phyloP scores from a whole-genome alignment of 2,888 invertebrate species.

The Cosmorhoe ocellata region DNA sequence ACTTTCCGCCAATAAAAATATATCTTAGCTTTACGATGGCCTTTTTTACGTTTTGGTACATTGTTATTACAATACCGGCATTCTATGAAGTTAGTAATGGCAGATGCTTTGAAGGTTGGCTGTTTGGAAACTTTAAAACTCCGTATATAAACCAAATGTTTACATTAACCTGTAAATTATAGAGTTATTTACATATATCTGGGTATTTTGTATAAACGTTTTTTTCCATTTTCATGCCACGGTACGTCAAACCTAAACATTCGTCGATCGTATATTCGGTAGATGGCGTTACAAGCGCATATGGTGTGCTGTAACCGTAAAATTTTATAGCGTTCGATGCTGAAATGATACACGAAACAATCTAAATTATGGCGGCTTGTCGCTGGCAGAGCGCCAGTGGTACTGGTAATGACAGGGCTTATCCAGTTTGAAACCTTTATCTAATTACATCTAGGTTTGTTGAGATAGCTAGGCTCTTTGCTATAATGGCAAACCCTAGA shows the following conservation, averaged over 20 bases:
- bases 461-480: conserved; percentile 12
- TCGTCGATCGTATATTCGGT: conserved; percentile 39
- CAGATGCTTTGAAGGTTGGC: background rate
- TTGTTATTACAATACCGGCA: conserved; percentile 24
- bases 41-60: conserved; percentile 30
- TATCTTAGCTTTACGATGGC: conserved; percentile 32
- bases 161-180: too few species aligned
- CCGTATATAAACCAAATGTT: too few species aligned
- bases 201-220: too few species aligned
- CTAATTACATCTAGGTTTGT: conserved; percentile 46
- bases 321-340: conserved; percentile 79
- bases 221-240: too few species aligned
- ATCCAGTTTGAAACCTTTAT: conserved; percentile 68
- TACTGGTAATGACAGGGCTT: conserved; percentile 69
- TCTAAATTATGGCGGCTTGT: conserved; percentile 73
- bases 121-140: too few species aligned
- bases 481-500: background rate
- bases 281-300: conserved; percentile 55
- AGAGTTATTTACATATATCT: too few species aligned
- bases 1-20: conserved; percentile 24
- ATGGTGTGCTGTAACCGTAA: conserved; percentile 75
- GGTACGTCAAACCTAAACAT: conserved; percentile 30
- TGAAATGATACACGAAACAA: conserved; percentile 81
- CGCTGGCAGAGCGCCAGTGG: conserved; percentile 68
- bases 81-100: background rate